Evolutionary conservation across 2,113 vertebrate species (phyloP), one percentile per base, ranked within the genome.

Genomic region (Eublepharis macularius): DNA sequence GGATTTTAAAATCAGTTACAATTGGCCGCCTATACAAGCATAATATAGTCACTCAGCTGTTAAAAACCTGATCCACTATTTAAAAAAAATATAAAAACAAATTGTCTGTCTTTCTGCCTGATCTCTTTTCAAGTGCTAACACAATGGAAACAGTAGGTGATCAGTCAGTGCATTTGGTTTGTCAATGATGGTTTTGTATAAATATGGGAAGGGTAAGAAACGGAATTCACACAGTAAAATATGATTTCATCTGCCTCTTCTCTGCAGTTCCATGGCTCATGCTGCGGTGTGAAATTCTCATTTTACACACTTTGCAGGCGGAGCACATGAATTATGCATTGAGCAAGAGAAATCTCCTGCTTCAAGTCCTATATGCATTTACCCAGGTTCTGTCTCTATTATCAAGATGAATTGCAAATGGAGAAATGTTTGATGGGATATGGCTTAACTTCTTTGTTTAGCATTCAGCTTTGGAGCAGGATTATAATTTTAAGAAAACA

Each of bases 301-400:
- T 99, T 98, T 99, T 99, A 98, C 97, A 98, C 98, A 99, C 97
- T 99, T 98, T 98, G 98, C 98, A 98, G 98, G 97, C 96, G 95
- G 96, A 98, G 97, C 96, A 97, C 97, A 99, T 99, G 98, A 99
- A 99, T 99, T 98, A 99, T 99, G 98, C 98, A 99, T 99, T 97
- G 97, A 97, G 97, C 97, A 98, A 98, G 98, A 99, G 98, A 99
- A 99, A 99, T 99, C 98, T 99, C 98, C 98, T 98, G 98, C 98
- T 98, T 99, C 97, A 97, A 97, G 97, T 98, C 97, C 96, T 97
- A 97, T 96, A 97, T 97, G 97, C 98, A 98, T 98, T 97, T 99
- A 98, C 96, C 93, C 96, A 96, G 97, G 96, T 99, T 98, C 98
- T 98, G 96, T 99, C 98, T 99, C 98, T 99, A 99, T 99, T 99